Conservation (phyloP, 2,113 vertebrate species). For the Rousettus leschenaultii region DNA sequence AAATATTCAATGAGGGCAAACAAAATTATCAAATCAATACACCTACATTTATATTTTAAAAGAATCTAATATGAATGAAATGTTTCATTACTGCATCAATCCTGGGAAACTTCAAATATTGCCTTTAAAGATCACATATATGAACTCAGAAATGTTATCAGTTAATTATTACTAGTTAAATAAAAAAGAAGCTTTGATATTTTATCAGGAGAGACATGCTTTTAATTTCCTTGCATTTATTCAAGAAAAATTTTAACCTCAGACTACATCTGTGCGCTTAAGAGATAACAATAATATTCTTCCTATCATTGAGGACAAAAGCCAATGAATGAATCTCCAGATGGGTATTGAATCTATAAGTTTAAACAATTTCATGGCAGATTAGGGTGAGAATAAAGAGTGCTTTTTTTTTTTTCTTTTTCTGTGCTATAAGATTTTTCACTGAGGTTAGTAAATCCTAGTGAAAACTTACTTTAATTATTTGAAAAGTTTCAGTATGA, state of each 20-base stretch:
- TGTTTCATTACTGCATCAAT: not conserved
- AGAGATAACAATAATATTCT: not conserved
- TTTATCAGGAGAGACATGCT: not conserved
- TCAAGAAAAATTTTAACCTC: not conserved
- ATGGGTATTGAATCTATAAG: not conserved
- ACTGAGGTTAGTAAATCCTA: not conserved
- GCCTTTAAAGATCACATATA: not conserved
- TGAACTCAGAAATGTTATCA: not conserved
- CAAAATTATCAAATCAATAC: not conserved
- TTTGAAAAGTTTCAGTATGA: not conserved
- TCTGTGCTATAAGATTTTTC: not conserved
- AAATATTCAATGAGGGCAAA: not conserved
- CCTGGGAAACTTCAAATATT: not conserved
- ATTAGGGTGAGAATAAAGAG: not conserved
- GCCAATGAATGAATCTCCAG: not conserved
- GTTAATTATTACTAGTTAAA: not conserved
- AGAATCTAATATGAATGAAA: not conserved
- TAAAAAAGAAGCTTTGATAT: not conserved
- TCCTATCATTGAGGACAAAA: not conserved
- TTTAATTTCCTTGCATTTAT: not conserved
- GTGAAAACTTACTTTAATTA: not conserved
- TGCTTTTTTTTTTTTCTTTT: not conserved
- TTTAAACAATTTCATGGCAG: not conserved
- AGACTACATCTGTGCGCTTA: not conserved
- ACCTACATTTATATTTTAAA: not conserved